A percentile compares a stretch with the other conserved stretches of the same genome.
Conservation (phyloP, 2,888 invertebrate species). For the Branchipolynoe longqiensis region DNA sequence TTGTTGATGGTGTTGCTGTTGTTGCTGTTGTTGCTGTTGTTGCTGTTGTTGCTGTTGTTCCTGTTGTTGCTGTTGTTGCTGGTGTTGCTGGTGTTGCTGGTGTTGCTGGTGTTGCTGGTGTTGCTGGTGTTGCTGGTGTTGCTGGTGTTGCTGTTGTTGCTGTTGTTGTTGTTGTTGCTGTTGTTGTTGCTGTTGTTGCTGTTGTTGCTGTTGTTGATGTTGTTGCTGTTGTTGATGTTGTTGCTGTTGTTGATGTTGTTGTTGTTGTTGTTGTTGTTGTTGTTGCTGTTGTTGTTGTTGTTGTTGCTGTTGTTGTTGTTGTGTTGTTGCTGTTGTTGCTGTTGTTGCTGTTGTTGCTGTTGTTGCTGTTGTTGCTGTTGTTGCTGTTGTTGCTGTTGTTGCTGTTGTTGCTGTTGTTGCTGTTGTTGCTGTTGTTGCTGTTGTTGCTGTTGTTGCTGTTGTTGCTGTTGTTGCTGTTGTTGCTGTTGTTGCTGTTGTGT, state of each 20-base stretch:
- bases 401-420: background rate
- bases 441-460: too few species aligned
- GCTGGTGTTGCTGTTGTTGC: too few species aligned
- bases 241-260: background rate
- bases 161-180: conserved; percentile 9
- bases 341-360: conserved; percentile 14
- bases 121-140: too few species aligned
- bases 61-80: too few species aligned
- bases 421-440: too few species aligned
- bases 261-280: conserved; percentile 5
- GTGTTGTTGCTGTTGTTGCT: conserved; percentile 12
- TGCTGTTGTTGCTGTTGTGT: too few species aligned
- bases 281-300: conserved; percentile 9
- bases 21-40: too few species aligned
- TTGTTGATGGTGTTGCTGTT: too few species aligned
- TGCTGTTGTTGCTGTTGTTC: too few species aligned
- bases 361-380: conserved; percentile 9
- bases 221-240: background rate
- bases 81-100: too few species aligned
- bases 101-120: too few species aligned
- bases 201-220: background rate
- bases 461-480: too few species aligned
- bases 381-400: conserved; percentile 5
- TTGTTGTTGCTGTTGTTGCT: conserved; percentile 9
- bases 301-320: conserved; percentile 18